Evolutionary conservation across 2,113 vertebrate species (phyloP).

Genomic region (Xiphias gladius): DNA sequence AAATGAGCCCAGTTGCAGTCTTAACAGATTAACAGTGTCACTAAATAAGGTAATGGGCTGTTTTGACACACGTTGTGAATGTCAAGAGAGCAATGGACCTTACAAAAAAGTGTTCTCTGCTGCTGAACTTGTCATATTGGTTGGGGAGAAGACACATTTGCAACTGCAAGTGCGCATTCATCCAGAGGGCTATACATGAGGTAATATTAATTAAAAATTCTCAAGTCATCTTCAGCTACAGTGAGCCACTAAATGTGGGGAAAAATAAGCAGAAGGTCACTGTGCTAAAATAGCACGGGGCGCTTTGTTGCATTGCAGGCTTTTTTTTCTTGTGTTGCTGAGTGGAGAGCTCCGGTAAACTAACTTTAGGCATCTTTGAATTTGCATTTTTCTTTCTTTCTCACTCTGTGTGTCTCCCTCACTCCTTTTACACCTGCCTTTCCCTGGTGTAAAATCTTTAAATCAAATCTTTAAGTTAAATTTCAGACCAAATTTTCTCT

Average conservation of each 20-base stretch:
- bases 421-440: not conserved
- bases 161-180: not conserved
- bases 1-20: not conserved
- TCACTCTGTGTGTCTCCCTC: too few relatives aligned
- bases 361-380: not conserved
- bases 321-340: not conserved
- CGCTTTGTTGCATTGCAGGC: not conserved
- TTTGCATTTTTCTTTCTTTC: not conserved
- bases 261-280: not conserved
- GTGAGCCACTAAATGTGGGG: not conserved
- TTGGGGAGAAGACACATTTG: not conserved
- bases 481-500: too few relatives aligned
- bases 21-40: not conserved
- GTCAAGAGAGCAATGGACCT: conserved; percentile 4
- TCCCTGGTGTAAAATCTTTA: not conserved
- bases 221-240: not conserved
- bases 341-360: not conserved
- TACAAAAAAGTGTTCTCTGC: not conserved
- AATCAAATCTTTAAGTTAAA: not conserved
- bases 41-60: not conserved
- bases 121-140: not conserved
- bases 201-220: not conserved
- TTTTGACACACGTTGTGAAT: not conserved
- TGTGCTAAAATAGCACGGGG: not conserved
- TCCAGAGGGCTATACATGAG: not conserved